phyloP scores from a whole-genome alignment of 2,888 invertebrate species.

The Matsumyia berberina region DNA sequence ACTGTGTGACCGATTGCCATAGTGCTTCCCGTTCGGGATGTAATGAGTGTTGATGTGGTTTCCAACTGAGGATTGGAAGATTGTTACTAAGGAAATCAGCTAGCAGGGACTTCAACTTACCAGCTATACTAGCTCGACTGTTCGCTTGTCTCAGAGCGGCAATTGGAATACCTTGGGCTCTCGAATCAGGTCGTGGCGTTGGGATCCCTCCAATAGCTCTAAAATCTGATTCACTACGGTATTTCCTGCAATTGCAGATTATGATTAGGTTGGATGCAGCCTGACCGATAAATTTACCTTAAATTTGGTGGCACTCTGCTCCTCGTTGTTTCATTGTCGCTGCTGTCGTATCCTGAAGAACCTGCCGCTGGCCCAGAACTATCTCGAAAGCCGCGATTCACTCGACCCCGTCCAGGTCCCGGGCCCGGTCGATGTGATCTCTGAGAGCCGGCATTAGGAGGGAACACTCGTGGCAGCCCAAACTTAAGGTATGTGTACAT shows the following conservation, averaged over 20 bases:
- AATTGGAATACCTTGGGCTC: constrained; percentile 85
- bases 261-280: background rate
- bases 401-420: constrained; percentile 85
- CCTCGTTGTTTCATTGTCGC: constrained; percentile 90
- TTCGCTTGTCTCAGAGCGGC: constrained; percentile 90
- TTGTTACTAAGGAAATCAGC: background rate
- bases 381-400: constrained; percentile 87
- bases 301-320: constrained; percentile 85
- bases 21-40: constrained; percentile 82
- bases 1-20: constrained; percentile 89
- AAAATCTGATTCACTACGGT: constrained; percentile 95
- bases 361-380: constrained; percentile 85
- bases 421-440: constrained; percentile 86
- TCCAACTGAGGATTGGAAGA: constrained; percentile 78
- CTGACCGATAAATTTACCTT: constrained; percentile 79
- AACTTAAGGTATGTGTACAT: constrained; percentile 98
- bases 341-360: constrained; percentile 96
- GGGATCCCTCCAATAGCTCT: constrained; percentile 84
- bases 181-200: constrained; percentile 83
- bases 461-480: constrained; percentile 95
- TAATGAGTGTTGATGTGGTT: constrained; percentile 81
- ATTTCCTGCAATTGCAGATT: constrained; percentile 85
- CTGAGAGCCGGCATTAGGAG: constrained; percentile 91
- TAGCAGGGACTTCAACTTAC: constrained; percentile 65
- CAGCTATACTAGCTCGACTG: constrained; percentile 86